Base-by-base conservation (phyloP, 2,113 vertebrate species). In the Pelvicachromis taeniatus region DNA sequence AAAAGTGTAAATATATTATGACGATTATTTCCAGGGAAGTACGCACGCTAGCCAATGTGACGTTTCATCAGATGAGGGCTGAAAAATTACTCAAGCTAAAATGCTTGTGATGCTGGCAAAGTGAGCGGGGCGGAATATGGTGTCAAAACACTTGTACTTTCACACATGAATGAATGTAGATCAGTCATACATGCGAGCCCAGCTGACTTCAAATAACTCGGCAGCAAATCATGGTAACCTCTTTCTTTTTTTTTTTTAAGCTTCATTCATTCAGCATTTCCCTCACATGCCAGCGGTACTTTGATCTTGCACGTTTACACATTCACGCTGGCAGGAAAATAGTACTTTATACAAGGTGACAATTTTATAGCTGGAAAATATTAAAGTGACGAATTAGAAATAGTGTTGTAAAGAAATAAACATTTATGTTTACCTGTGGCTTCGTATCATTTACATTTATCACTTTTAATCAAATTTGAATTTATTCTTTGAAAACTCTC, bases 1-100 rank as follows among this genome's bases (percentile, higher is more conserved):
- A 50, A 86, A 88, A 82, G 48, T 88, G 90, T 84, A 89, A 92
- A 94, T 90, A 80, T 85, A 85, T 89, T 42, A 85, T 50, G 55
- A 50, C 7, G 77, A 86, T 93, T 92, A 90, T 87, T 92, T 92
- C 82, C 26, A 5, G 58, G 73, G 78, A 73, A 59, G 80, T 50
- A 54, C 26, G 31, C 42, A 23, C 35, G 13, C 53, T 42, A 26
- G 82, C 75, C 50, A 12, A 29, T 2, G 75, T 38, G 19, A 80
- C 42, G 9, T 88, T 87, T 77, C 85, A 80, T 94, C 84, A 90
- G 85, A 84, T 16, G 63, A 63, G n/a, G 26, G 63, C 38, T 45
- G 77, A 77, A 61, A 31, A 89, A 85, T 77, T 7, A 59, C 40
- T 80, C 4, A 1, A 77, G 52, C 65, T 45, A 61, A 83, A 87